Base-by-base conservation (phyloP, 2,113 vertebrate genomes). In the Myiopsitta monachus region DNA sequence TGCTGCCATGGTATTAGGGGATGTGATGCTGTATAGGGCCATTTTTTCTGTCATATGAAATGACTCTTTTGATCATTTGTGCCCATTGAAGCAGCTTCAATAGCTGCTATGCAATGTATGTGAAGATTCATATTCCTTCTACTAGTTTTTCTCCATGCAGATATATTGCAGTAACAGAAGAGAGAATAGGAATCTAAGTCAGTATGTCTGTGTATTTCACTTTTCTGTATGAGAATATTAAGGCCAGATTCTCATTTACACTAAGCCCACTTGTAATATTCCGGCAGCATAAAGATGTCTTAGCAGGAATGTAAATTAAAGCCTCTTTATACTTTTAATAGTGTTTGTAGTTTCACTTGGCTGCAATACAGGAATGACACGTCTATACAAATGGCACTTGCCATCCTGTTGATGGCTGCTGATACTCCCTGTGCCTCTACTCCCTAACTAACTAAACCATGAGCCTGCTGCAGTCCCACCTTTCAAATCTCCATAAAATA, bases 311-410 rank as follows among this genome's bases (percentile, higher is more conserved):
- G 87, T 94, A 95, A 91, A 96, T 95, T 51, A 95, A 94, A 92
- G 21, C 44, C 64, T 90, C 92, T 95, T 92, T 95, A 72, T 79
- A 79, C 43, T 95, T 95, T 89, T 87, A 87, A 87, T 79, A 89
- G 73, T 94, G 93, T 94, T 95, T 92, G 94, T 95, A 97, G 95
- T 95, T 96, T 96, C 94, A 89, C 91, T 95, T 96, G 94, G 93
- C 96, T 94, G 87, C n/a, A 7, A 89, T 92, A 96, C 94, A 97
- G 93, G 81, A 95, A 95, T 95, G 91, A 94, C 93, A 95, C 93
- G 94, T 95, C 94, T 94, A 47, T 87, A 87, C 84, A 76, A 95
- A 94, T 47, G 84, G 66, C 91, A 83, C 89, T 95, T 95, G 84
- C 84, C 81, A 92, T 95, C 70, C 62, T 85, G 74, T 78, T 76